Evolutionary conservation across 2,888 invertebrate genomes (phyloP).

Genomic region (Catocala fraxini): DNA sequence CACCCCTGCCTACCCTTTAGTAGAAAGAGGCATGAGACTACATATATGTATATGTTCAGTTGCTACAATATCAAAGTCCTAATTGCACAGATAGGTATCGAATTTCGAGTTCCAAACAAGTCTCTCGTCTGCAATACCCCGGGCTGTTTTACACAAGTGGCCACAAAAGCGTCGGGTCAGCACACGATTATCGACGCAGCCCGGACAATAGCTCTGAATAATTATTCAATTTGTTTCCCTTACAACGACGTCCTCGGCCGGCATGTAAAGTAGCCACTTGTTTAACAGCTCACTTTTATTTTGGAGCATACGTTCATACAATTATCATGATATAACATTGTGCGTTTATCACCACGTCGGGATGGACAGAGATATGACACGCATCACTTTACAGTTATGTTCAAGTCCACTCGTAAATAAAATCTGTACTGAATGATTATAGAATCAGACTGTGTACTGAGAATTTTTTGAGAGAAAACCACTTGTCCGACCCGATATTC

Average conservation of each 20-base stretch:
- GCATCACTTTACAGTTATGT: too few species aligned
- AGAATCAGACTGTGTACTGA: too few species aligned
- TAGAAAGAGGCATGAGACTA: too few species aligned
- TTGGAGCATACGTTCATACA: constrained; percentile 12
- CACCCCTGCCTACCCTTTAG: too few species aligned
- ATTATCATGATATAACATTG: neutral
- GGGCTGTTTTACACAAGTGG: constrained; percentile 58
- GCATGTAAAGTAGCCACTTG: constrained; percentile 44
- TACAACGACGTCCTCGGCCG: constrained; percentile 30
- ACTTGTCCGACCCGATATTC: too few species aligned
- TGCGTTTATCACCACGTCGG: too few species aligned
- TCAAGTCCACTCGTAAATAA: too few species aligned
- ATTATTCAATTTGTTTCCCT: constrained; percentile 82
- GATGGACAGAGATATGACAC: too few species aligned
- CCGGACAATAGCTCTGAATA: constrained; percentile 71
- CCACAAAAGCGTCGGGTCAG: constrained; percentile 69
- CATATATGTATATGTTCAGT: too few species aligned
- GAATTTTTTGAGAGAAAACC: too few species aligned
- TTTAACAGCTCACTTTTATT: constrained; percentile 24
- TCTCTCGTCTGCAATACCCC: constrained; percentile 45
- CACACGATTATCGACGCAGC: constrained; percentile 68
- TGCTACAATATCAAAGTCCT: neutral
- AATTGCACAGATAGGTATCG: neutral
- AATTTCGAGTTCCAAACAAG: constrained; percentile 38
- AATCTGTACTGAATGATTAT: too few species aligned